Conservation (phyloP, 2,797 vertebrate genomes). For the Characodon lateralis region DNA sequence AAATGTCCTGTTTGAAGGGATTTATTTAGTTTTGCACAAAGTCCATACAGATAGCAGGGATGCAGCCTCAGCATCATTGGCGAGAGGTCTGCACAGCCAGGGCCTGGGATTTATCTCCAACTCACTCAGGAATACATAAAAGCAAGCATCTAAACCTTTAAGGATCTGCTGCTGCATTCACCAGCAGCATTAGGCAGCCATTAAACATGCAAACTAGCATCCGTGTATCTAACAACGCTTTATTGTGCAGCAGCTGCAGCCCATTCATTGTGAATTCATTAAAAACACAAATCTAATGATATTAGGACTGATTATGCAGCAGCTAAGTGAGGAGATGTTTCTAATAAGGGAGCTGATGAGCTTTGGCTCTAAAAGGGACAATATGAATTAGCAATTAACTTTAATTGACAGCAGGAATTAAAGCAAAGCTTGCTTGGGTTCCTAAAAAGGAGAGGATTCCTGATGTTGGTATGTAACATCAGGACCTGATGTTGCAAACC, state of each 20-base stretch:
- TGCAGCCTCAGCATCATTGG: neutral
- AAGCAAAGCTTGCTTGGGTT: constrained; percentile 47
- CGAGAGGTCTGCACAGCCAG: constrained; percentile 12
- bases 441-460: constrained; percentile 5
- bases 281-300: neutral
- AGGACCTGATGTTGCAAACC: too few relatives aligned
- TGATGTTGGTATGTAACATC: neutral
- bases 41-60: neutral
- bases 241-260: neutral
- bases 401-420: constrained; percentile 38
- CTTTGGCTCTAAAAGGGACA: constrained; percentile 19
- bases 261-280: neutral
- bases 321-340: constrained; percentile 2
- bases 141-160: constrained; percentile 3
- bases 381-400: constrained; percentile 50
- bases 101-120: constrained; percentile 34
- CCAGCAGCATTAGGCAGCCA: neutral
- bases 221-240: neutral
- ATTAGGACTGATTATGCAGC: neutral
- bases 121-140: constrained; percentile 14
- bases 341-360: constrained; percentile 8
- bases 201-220: neutral
- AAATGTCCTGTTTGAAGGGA: neutral
- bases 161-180: constrained; percentile 1
- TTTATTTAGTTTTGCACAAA: neutral